Evolutionary conservation across 2,113 vertebrate species (phyloP).

Genomic region (Mastomys coucha): DNA sequence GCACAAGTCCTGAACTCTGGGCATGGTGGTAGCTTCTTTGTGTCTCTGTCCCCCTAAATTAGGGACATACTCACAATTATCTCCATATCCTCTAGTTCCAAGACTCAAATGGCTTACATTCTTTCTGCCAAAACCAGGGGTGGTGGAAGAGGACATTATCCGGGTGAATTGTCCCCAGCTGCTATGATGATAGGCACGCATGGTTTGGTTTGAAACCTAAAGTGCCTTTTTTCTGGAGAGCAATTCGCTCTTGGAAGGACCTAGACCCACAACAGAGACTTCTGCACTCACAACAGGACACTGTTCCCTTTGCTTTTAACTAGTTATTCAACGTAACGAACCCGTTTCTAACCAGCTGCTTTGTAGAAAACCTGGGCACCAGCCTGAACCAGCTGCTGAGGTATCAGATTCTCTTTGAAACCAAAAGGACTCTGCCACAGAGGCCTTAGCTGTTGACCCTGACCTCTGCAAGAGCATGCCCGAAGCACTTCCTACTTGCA

Average conservation of each 20-base stretch:
- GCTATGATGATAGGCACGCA: neutral
- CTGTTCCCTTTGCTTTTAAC: neutral
- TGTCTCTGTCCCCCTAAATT: neutral
- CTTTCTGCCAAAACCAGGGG: constrained; percentile 32
- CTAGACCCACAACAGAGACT: neutral
- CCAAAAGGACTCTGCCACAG: neutral
- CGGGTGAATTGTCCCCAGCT: constrained; percentile 27
- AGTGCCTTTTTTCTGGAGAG: neutral
- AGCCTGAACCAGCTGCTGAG: neutral
- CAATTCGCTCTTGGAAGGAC: neutral
- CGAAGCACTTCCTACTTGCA: neutral
- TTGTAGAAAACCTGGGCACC: neutral
- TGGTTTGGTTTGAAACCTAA: neutral
- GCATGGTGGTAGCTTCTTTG: neutral
- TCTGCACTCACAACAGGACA: neutral
- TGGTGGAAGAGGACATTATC: neutral
- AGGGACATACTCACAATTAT: neutral
- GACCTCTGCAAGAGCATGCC: neutral
- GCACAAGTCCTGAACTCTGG: neutral
- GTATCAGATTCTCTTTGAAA: constrained; percentile 25
- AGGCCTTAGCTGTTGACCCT: neutral
- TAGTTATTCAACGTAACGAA: neutral
- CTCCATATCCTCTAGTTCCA: constrained; percentile 19
- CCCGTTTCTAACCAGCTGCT: neutral
- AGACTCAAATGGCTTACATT: constrained; percentile 34